phyloP scores from a whole-genome alignment of 2,888 invertebrate genomes.

The Ormyrus nitidulus region DNA sequence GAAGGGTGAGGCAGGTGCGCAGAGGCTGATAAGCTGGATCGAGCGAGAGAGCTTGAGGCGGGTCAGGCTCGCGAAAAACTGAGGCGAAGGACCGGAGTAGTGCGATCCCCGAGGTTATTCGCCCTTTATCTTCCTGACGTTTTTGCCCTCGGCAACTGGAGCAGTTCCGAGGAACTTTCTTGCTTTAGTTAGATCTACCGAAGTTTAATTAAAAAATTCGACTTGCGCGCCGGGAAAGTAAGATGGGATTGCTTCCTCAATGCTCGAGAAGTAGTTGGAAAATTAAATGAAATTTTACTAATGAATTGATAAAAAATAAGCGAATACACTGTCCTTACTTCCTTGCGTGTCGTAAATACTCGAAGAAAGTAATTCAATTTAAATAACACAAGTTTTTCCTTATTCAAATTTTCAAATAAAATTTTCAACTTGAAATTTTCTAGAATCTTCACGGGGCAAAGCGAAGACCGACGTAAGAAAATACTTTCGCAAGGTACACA shows the following conservation, averaged over 20 bases:
- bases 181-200: slow-evolving; percentile 24
- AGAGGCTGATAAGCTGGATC: slow-evolving; percentile 38
- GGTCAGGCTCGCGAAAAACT: slow-evolving; percentile 50
- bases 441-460: background rate
- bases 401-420: too few species aligned
- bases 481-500: background rate
- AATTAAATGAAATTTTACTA: background rate
- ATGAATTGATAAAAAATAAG: too few species aligned
- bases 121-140: slow-evolving; percentile 46
- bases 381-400: too few species aligned
- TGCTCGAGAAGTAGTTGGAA: background rate
- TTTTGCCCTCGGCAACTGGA: slow-evolving; percentile 1
- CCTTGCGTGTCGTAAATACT: background rate
- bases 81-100: slow-evolving; percentile 48
- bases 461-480: slow-evolving; percentile 12
- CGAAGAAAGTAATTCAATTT: too few species aligned
- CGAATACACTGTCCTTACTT: too few species aligned
- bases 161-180: background rate
- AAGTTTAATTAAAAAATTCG: slow-evolving; percentile 55
- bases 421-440: background rate
- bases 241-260: slow-evolving; percentile 18
- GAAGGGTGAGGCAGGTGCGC: slow-evolving; percentile 18
- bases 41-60: slow-evolving; percentile 41
- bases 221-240: slow-evolving; percentile 43
- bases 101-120: slow-evolving; percentile 50